Percentiles rank a stretch among this genome's conserved stretches.
Evolutionary conservation across 2,797 vertebrate genomes (phyloP).

Genomic region (Darevskia mixta): DNA sequence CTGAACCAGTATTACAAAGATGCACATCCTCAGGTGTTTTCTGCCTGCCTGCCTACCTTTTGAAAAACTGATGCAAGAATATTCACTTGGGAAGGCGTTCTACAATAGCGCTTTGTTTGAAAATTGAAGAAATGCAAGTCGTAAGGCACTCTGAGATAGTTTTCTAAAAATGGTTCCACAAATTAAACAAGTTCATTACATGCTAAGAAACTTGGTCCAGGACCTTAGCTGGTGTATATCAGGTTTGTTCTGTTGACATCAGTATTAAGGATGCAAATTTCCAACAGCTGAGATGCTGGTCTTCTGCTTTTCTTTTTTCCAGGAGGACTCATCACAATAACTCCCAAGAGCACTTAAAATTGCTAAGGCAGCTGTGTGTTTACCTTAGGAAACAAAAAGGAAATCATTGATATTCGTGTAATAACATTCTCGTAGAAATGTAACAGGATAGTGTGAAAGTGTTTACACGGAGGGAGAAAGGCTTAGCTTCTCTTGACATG

Average conservation of each 20-base stretch:
- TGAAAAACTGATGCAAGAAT: background rate
- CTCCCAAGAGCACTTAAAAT: constrained; percentile 40
- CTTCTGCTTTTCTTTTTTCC: constrained; percentile 3
- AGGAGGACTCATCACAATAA: constrained; percentile 26
- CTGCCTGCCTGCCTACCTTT: background rate
- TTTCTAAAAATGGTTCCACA: constrained; percentile 46
- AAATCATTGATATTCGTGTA: constrained; percentile 41
- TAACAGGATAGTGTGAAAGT: constrained; percentile 46
- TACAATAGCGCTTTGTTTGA: background rate
- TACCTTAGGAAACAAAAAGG: constrained; percentile 28
- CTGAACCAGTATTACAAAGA: background rate
- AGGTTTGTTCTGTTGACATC: constrained; percentile 27
- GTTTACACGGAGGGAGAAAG: constrained; percentile 36
- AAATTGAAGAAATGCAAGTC: constrained; percentile 2
- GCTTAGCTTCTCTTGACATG: constrained; percentile 35
- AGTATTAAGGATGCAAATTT: constrained; percentile 26
- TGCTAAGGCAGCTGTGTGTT: constrained; percentile 42
- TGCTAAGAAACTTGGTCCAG: constrained; percentile 7
- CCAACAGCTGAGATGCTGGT: constrained; percentile 35
- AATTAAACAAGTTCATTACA: constrained; percentile 28
- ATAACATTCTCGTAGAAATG: constrained; percentile 41
- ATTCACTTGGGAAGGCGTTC: background rate
- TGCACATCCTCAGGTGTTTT: background rate
- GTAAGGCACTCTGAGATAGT: constrained; percentile 25
- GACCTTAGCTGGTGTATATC: background rate